Conservation (phyloP, 2,113 vertebrate genomes). For the Aplodontia rufa region DNA sequence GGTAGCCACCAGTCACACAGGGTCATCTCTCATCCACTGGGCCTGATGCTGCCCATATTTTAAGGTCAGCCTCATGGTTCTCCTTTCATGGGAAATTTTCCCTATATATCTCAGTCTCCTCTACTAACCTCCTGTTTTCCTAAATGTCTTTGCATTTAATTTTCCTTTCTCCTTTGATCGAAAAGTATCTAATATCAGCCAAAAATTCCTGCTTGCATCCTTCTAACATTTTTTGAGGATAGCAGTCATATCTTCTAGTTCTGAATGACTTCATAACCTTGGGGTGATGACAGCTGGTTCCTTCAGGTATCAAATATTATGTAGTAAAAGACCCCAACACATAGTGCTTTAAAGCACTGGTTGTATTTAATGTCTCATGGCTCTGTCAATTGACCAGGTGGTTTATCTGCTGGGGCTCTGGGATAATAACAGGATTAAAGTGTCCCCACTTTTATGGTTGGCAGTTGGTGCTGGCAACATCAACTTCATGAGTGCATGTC, state of each 20-base stretch:
- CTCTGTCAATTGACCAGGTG: background rate
- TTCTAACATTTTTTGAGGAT: background rate
- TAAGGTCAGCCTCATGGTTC: background rate
- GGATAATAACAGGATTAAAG: background rate
- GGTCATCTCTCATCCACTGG: rapidly evolving
- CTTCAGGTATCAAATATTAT: background rate
- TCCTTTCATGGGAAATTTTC: background rate
- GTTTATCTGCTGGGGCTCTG: background rate
- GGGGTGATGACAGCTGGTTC: too few relatives aligned
- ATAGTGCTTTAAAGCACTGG: background rate
- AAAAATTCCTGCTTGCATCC: background rate
- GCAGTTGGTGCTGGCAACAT: background rate
- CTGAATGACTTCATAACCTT: background rate
- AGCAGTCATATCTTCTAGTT: background rate
- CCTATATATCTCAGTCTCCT: background rate
- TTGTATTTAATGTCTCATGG: background rate
- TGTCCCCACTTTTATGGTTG: background rate
- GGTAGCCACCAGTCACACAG: background rate
- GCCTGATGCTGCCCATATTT: background rate
- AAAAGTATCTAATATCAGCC: background rate
- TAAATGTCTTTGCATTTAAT: background rate
- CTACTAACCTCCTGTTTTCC: background rate
- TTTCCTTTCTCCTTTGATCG: background rate
- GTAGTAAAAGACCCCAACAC: background rate
- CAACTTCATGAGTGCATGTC: rapidly evolving